Evolutionary conservation across 2,888 invertebrate genomes (phyloP), one percentile per base, ranked within the genome.

Genomic region (Xylota sylvarum): DNA sequence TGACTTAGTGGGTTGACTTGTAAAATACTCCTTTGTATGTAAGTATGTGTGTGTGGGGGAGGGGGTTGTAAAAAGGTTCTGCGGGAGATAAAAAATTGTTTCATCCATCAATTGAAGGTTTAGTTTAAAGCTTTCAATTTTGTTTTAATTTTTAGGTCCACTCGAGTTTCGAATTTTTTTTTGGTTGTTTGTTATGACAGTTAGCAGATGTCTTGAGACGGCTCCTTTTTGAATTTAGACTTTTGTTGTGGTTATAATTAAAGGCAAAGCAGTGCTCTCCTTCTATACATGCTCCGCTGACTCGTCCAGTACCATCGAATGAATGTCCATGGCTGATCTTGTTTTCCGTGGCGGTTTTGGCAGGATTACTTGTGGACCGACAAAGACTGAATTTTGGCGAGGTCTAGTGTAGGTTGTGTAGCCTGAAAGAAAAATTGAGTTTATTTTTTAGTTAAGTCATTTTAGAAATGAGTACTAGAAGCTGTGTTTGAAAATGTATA

Each of bases 351-450:
- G 96, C 0, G 96, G 95, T 88, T 95, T 94, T 80, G 94, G 94
- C 12, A 95, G 95, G 85, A 96, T 94, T 73, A 96, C 93, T 64
- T 95, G 94, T 40, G 94, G 94, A 79, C 96, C 96, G 37, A 97
- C 97, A 93, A 97, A 97, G 14, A 97, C 97, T 4, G 97, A 97
- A 93, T 97, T 97, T 93, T 97, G 96, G 10, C 96, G 93, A 0
- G 94, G 95, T 19, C 96, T 93, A 50, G 92, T 89, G 65, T 90
- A 90, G 35, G 90, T 89, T 69, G 90, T 89, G 79, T 91, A 90
- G 4, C 91, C 96, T 95, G 93, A 9, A 93, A 94, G 5, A 60
- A 32, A 50, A 76, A 40, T 32, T 32, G n/a, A 50, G 9, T 23
- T n/a, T 37, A 30, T 30, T 30, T 30, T 27, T 46, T 2, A 35